These are phyloP conservation scores for Bombyx mandarina DNA, from an alignment of 1,140 invertebrate genomes.

Conservation along the genomic window DNA sequence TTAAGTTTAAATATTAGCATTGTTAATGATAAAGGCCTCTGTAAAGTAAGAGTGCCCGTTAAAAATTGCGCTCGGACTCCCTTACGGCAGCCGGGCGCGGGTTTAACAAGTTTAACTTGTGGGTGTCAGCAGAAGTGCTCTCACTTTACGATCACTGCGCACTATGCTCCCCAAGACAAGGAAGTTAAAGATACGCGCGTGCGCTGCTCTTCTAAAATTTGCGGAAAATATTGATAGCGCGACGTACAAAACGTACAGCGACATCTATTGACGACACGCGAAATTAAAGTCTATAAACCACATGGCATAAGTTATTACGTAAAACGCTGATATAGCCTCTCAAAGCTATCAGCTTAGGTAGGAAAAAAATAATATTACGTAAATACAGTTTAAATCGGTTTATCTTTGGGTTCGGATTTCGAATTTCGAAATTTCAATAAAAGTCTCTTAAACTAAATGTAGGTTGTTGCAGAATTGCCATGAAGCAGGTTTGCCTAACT, in stretches of 20 bases:
- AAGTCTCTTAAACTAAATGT: too few relatives aligned
- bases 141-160: slow-evolving; percentile 79
- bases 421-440: too few relatives aligned
- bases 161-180: slow-evolving; percentile 81
- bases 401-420: too few relatives aligned
- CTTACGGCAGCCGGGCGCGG: slow-evolving; percentile 70
- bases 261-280: background rate
- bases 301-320: background rate
- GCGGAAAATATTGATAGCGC: background rate
- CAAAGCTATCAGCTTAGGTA: too few relatives aligned
- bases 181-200: slow-evolving; percentile 38
- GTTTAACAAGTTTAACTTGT: slow-evolving; percentile 45
- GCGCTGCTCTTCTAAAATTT: background rate
- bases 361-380: too few relatives aligned
- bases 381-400: background rate
- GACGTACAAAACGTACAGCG: slow-evolving; percentile 3
- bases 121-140: slow-evolving; percentile 78
- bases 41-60: slow-evolving; percentile 75
- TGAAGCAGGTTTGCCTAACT: too few relatives aligned
- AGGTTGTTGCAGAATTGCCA: too few relatives aligned
- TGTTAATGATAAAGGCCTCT: slow-evolving; percentile 49
- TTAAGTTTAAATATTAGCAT: background rate
- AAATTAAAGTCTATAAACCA: too few relatives aligned
- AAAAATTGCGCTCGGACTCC: slow-evolving; percentile 78
- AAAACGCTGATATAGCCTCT: too few relatives aligned